A percentile compares a stretch with the other conserved stretches of the same genome.
Conservation (phyloP, 2,113 vertebrate genomes). For the Ammospiza nelsoni region DNA sequence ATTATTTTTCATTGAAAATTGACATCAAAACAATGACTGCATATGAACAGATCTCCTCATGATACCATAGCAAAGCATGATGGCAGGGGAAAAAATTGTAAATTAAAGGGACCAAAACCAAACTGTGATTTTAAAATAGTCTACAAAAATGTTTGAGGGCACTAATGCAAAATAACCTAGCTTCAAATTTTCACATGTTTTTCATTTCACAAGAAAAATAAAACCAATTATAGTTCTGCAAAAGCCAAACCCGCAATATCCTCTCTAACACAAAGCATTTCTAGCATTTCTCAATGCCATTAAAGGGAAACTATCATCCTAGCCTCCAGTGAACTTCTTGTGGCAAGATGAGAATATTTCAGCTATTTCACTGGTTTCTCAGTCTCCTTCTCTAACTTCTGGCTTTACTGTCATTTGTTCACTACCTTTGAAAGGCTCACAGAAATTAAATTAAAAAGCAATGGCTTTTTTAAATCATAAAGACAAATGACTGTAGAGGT, state of each 20-base stretch:
- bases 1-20: not conserved
- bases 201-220: not conserved
- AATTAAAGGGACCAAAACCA: constrained; percentile 8
- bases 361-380: not conserved
- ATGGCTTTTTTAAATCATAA: not conserved
- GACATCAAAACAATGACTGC: not conserved
- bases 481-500: not conserved
- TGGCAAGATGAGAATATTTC: not conserved
- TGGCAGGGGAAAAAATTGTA: not conserved
- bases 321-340: not conserved
- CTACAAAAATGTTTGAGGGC: not conserved
- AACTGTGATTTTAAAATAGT: not conserved
- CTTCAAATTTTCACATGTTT: not conserved
- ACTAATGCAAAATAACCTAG: not conserved
- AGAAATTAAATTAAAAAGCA: not conserved
- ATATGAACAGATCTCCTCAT: not conserved
- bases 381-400: not conserved
- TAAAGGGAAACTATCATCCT: not conserved
- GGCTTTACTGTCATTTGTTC: not conserved
- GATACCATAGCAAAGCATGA: not conserved
- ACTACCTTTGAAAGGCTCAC: not conserved
- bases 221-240: not conserved
- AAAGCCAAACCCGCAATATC: not conserved
- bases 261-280: not conserved
- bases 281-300: not conserved